Base-by-base conservation (phyloP, 2,888 invertebrate species). In the Orthonychiurus folsomi region DNA sequence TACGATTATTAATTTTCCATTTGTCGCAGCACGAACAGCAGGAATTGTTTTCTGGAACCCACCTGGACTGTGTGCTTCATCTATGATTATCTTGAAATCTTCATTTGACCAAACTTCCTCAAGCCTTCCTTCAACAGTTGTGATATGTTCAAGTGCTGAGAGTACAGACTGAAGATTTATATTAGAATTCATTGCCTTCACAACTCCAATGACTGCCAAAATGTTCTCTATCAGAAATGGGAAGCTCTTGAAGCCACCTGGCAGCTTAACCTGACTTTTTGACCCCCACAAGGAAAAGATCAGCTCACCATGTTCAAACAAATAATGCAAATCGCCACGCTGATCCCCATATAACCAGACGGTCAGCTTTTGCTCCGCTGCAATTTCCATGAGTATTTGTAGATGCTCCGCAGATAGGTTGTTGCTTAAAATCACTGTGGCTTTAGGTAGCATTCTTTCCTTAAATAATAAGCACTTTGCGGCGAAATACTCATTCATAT, bases 201-300 rank as follows among this genome's bases (percentile, higher is more conserved):
- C 52, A 52, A 52, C n/a, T 9, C 52, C 52, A 12, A 21, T 9
- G 5, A 20, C 52, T 9, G 24, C 52, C 21, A 52, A 23, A 5
- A 52, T 52, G 20, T 52, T 52, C n/a, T 52, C 52, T 12, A 52
- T 52, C 52, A 21, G 52, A 5, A n/a, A 5, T 52, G 24, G 21
- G 9, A 23, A 23, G 3, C 5, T 5, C n/a, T 20, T 52, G 20
- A 20, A 23, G 3, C 5, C 21, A 5, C 9, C 24, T 20, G 20
- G 21, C 3, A 20, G 5, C 9, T 20, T 23, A 12, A n/a, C 21
- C 5, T 9, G 20, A 20, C 20, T 9, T 23, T 52, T 20, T 21
- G 20, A 12, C 20, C 52, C 52, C 52, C 52, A 52, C 5, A 52
- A n/a, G 24, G 20, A 21, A n/a, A 48, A 48, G 15, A 48, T n/a